Percentiles rank a stretch among this genome's conserved stretches.
phyloP scores from a whole-genome alignment of 2,113 vertebrate genomes.

The Pteropus alecto region DNA sequence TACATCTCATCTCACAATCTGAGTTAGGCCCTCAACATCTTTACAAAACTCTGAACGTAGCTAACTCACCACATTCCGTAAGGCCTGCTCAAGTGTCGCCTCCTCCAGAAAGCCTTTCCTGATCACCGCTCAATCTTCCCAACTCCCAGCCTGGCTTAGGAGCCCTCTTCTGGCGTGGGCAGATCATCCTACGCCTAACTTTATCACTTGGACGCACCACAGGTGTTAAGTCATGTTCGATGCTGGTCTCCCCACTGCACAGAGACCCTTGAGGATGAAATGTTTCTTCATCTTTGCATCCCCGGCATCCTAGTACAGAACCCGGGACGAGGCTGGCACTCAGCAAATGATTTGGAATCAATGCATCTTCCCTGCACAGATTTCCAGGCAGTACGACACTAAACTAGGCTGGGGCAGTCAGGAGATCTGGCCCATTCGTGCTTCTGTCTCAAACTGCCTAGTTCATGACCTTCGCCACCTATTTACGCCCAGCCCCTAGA shows the following conservation, averaged over 20 bases:
- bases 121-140: neutral
- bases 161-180: neutral
- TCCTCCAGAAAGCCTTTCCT: neutral
- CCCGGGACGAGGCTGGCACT: neutral
- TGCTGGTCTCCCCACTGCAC: neutral
- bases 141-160: neutral
- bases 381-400: neutral
- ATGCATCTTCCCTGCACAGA: neutral
- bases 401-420: neutral
- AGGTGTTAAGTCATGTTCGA: neutral
- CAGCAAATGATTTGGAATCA: neutral
- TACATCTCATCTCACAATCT: neutral
- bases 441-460: neutral
- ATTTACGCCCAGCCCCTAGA: neutral
- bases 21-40: neutral
- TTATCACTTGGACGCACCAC: neutral
- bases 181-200: neutral
- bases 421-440: neutral
- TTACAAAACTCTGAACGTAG: neutral
- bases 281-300: neutral
- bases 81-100: neutral
- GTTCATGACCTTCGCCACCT: neutral
- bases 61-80: neutral
- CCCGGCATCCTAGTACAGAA: neutral
- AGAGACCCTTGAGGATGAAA: neutral